Base-by-base conservation (phyloP, 2,888 invertebrate genomes). In the Melinaea marsaeus region DNA sequence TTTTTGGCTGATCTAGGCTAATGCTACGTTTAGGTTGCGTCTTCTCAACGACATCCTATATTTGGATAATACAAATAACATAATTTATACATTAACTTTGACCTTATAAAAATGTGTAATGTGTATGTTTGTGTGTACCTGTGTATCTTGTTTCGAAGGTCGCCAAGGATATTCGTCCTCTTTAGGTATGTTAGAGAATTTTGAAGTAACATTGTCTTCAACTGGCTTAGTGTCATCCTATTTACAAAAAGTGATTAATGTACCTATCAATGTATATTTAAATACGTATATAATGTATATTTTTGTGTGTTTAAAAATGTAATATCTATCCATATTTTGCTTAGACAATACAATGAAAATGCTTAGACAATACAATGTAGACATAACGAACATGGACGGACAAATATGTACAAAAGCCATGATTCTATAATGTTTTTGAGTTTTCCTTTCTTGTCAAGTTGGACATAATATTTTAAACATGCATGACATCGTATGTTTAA, bases 111-210 rank as follows among this genome's bases (percentile, higher is more conserved):
- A 75, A 71, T 76, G 69, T 73, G 64, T 72, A 69, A 65, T 77
- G 74, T 81, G 80, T 42, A 42, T 85, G 81, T 83, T 77, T 77
- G 77, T 66, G 70, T 76, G 71, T 78, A 79, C 78, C 78, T 79
- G 74, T 69, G 75, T 73, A 63, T 76, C 79, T 76, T 81, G 78
- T 81, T 87, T 85, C 79, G 86, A 83, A 80, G 86, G 84, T 86
- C 86, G 89, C 88, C 87, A 80, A 66, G 85, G 81, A 73, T 83
- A 75, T 72, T 79, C 80, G 75, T 85, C 83, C 77, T 87, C 87
- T 77, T 86, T 78, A 77, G 81, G 79, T 78, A 83, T 86, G 82
- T 88, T 80, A 74, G 79, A 74, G 72, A 77, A 68, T 70, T 81
- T 81, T 76, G 78, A 70, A 70, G 75, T 79, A 70, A 74, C 71